Evolutionary conservation across 2,797 vertebrate genomes (phyloP).

Genomic region (Buphagus erythrorhynchus): DNA sequence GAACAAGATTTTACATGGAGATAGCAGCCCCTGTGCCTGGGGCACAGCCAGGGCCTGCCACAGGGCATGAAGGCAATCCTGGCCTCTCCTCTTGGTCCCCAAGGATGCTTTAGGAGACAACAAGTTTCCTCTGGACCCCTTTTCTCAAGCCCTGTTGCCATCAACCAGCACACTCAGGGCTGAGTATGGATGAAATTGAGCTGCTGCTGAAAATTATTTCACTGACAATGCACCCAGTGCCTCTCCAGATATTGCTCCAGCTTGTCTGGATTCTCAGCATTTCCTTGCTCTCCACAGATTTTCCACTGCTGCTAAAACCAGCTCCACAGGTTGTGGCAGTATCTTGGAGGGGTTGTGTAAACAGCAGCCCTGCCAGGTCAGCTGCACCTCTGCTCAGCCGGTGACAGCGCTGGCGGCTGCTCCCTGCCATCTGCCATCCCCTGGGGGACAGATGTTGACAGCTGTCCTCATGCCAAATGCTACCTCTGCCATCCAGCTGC

Average conservation of each 20-base stretch:
- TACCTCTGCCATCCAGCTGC: not conserved
- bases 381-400: not conserved
- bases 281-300: slow-evolving; percentile 4
- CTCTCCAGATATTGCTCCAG: not conserved
- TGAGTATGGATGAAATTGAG: not conserved
- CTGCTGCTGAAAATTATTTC: not conserved
- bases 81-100: not conserved
- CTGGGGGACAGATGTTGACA: not conserved
- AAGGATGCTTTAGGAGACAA: not conserved
- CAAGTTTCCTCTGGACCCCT: not conserved
- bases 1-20: not conserved
- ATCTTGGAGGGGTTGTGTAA: slow-evolving; percentile 39
- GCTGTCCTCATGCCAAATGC: not conserved
- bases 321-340: slow-evolving; percentile 53
- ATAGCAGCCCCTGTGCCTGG: not conserved
- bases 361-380: slow-evolving; percentile 7
- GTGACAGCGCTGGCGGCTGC: not conserved
- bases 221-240: not conserved
- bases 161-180: rapidly evolving
- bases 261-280: slow-evolving; percentile 35
- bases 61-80: not conserved
- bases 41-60: not conserved
- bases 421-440: not conserved
- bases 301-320: slow-evolving; percentile 46
- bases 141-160: not conserved